A percentile compares a stretch with the other conserved stretches of the same genome.
Evolutionary conservation across 2,888 invertebrate species (phyloP).

Genomic region (Sinotaia quadrata): DNA sequence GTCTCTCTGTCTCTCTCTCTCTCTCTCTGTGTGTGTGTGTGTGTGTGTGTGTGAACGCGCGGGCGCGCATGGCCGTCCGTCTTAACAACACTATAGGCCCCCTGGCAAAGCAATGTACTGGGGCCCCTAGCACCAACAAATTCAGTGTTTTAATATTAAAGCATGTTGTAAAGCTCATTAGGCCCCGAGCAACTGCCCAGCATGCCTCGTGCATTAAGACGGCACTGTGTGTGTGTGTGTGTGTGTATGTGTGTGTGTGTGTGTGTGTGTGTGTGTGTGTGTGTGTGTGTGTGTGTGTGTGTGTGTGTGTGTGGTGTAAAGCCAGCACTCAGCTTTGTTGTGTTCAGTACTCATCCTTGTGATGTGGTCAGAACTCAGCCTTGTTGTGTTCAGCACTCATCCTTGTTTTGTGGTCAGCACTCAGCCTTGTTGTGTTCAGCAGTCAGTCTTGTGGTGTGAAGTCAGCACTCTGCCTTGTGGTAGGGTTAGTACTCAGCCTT

Average conservation of each 20-base stretch:
- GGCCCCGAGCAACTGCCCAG: no score
- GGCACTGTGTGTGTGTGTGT: not conserved
- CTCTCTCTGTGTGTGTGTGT: not conserved
- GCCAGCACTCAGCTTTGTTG: not conserved
- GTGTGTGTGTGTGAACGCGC: not conserved
- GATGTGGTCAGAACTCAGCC: no score
- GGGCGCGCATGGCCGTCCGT: not conserved
- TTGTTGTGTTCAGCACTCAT: no score
- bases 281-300: not conserved
- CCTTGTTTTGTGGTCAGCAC: not conserved
- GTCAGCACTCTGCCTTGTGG: no score
- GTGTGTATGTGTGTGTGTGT: not conserved
- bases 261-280: not conserved
- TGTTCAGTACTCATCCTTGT: no score
- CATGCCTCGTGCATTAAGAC: no score
- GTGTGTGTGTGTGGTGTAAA: not conserved
- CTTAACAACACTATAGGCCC: not conserved
- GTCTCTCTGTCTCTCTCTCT: not conserved
- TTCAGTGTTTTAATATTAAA: no score
- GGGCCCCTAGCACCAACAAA: no score
- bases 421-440: no score
- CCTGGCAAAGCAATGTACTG: no score
- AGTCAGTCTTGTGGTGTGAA: no score
- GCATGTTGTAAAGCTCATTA: no score
- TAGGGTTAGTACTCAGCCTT: not conserved